Evolutionary conservation across 2,113 vertebrate genomes (phyloP).

Genomic region (Cephalopterus ornatus): DNA sequence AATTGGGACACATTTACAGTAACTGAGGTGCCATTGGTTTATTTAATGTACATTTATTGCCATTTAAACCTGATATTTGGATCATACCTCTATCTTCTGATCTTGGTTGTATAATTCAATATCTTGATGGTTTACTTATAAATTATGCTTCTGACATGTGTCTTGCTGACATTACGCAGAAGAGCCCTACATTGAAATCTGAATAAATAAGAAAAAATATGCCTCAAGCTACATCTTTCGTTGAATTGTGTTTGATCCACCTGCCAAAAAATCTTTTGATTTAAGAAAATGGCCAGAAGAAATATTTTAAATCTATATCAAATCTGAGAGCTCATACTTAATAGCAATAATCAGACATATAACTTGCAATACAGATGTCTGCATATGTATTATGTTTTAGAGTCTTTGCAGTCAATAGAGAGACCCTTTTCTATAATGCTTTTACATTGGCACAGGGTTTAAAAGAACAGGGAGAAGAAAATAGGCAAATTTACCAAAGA

Average conservation of each 20-base stretch:
- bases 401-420: neutral
- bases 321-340: neutral
- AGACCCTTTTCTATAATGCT: neutral
- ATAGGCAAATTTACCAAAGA: neutral
- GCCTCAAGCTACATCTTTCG: neutral
- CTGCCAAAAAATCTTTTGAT: neutral
- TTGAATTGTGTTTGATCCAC: neutral
- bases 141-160: neutral
- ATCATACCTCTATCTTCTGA: neutral
- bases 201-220: neutral
- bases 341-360: neutral
- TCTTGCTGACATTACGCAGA: neutral
- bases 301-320: neutral
- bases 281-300: neutral
- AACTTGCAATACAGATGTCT: neutral
- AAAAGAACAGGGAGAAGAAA: neutral
- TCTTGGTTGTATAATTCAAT: neutral
- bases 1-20: neutral
- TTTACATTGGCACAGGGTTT: neutral
- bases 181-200: neutral
- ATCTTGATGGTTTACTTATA: neutral
- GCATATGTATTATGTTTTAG: neutral
- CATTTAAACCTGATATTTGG: neutral
- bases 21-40: neutral
- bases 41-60: neutral